Conservation (phyloP, 92 coral and sea anemone genomes). For the Palythoa grandiflora region DNA sequence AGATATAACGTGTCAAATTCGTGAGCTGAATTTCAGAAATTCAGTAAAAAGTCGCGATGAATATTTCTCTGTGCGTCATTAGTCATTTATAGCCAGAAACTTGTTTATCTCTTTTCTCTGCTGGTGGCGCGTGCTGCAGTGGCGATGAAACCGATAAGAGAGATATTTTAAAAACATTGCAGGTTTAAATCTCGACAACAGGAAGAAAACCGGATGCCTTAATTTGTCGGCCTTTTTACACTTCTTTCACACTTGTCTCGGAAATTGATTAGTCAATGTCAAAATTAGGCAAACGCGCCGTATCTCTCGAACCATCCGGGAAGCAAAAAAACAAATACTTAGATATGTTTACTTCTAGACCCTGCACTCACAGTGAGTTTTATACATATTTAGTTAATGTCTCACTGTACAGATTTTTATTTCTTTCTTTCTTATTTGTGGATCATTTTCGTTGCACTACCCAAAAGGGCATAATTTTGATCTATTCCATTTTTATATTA, state of each 20-base stretch:
- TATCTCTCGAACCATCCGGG: neutral
- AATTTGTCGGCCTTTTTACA: conserved; percentile 34
- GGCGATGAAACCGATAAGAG: conserved; percentile 8
- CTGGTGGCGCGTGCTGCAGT: conserved; percentile 28
- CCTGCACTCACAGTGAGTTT: neutral
- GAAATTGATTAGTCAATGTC: neutral
- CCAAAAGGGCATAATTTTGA: too few relatives aligned
- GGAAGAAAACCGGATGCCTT: conserved; percentile 20
- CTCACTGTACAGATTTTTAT: too few relatives aligned
- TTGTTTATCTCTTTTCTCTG: conserved; percentile 16
- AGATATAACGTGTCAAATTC: neutral
- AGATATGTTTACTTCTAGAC: neutral
- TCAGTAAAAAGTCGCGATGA: neutral
- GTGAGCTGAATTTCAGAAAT: too few relatives aligned
- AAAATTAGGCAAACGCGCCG: too few relatives aligned
- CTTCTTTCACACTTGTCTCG: conserved; percentile 2
- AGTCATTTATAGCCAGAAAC: neutral
- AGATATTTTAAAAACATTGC: neutral
- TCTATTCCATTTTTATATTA: too few relatives aligned
- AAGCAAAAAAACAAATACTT: neutral
- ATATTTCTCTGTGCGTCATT: neutral
- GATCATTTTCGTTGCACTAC: too few relatives aligned
- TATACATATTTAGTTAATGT: too few relatives aligned
- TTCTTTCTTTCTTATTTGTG: too few relatives aligned
- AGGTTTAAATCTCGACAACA: conserved; percentile 8